Evolutionary conservation across 1,140 invertebrate species (phyloP), one percentile per base, ranked within the genome.

Genomic region (Phymorhynchus buccinoides): DNA sequence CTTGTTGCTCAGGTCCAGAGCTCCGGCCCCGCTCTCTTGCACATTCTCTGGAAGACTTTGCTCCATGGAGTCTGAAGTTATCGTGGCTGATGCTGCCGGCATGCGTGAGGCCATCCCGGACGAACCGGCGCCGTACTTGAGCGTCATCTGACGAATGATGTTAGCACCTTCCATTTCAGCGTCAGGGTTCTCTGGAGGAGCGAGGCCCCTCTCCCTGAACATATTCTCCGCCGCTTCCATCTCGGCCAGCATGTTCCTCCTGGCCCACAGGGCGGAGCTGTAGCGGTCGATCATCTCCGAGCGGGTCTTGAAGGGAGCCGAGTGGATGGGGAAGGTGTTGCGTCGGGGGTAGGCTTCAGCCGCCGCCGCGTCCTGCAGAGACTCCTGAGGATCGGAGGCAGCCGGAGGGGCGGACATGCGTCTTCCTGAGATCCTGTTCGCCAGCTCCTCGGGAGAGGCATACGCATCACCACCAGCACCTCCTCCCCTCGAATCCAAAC

Each of bases 401-500:
- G 85, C 68, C 16, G 81, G 84, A 30, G 42, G 32, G 27, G 85
- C 82, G 35, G 80, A 73, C 73, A 80, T 86, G 52, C 84, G 80
- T 37, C 84, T 80, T 77, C 73, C 42, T 32, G 86, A 68, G 9
- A 86, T 68, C 85, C 78, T 85, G 48, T 86, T 86, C 3, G 82
- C 78, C 7, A 86, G 88, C 35, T 93, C 92, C 37, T 91, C 88
- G 22, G 91, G 85, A 27, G 93, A 85, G 35, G 90, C 83, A 78
- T 92, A 90, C 7, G 91, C 89, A 30, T 37, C 62, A 39, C 3
- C 39, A 37, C 12, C 32, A 6, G 27, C 9, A 3, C 42, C 37
- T 3, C 6, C 14, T 3, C 73, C 62, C 0, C 91, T 88, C 56
- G 94, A 92, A 82, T 92, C 92, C 9, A 90, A 83, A 0, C 92